These are phyloP conservation scores for Aegithalos caudatus DNA, from an alignment of 2,113 vertebrate genomes.

Conservation along the genomic window DNA sequence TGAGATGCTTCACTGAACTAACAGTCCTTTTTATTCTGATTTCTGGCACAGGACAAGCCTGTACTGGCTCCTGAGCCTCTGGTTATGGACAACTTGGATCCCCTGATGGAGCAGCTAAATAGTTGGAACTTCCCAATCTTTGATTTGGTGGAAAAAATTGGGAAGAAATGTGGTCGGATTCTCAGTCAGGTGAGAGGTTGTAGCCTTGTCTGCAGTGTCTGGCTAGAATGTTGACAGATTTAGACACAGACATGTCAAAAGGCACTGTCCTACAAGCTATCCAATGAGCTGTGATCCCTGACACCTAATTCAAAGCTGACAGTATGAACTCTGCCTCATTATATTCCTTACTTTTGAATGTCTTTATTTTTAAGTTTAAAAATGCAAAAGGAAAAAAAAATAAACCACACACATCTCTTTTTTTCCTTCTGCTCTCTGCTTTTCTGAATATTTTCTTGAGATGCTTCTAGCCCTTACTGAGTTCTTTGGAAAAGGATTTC, in stretches of 20 bases:
- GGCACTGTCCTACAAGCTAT: not conserved
- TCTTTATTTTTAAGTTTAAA: not conserved
- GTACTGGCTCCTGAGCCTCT: slow-evolving; percentile 90
- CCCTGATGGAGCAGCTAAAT: slow-evolving; percentile 89
- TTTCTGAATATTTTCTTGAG: not conserved
- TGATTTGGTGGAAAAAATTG: slow-evolving; percentile 91
- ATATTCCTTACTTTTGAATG: not conserved
- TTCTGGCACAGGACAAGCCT: slow-evolving; percentile 81
- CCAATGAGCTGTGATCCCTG: not conserved
- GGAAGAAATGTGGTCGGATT: slow-evolving; percentile 89
- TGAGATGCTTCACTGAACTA: not conserved
- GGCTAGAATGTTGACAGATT: not conserved
- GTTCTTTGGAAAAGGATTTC: not conserved
- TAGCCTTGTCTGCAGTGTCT: not conserved
- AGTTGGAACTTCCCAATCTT: slow-evolving; percentile 99
- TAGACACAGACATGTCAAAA: not conserved
- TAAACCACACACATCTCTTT: accelerated
- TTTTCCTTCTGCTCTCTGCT: not conserved
- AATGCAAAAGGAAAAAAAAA: not conserved
- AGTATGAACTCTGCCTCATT: not conserved
- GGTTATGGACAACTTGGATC: slow-evolving; percentile 90
- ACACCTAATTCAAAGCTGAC: not conserved
- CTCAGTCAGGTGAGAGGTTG: slow-evolving; percentile 90
- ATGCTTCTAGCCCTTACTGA: not conserved
- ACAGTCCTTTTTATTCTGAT: not conserved